Evolutionary conservation across 23 tunicate species (phyloP).

Genomic region (Trididemnum nubilum): DNA sequence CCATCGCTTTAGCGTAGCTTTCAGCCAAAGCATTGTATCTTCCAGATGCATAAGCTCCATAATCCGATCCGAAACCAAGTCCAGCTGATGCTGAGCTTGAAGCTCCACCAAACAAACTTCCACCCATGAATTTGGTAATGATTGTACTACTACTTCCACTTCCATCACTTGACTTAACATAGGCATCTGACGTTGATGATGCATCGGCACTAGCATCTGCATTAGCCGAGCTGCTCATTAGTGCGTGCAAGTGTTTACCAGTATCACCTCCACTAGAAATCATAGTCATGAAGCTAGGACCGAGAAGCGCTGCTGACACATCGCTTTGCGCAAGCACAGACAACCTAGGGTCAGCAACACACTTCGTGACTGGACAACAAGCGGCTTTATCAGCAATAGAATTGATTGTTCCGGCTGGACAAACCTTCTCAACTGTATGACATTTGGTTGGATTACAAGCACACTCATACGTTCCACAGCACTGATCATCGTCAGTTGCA

Average conservation of each 20-base stretch:
- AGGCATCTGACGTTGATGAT: neutral
- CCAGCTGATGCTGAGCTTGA: neutral
- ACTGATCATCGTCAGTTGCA: conserved; percentile 43
- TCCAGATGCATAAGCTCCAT: conserved; percentile 62
- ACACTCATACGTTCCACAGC: conserved; percentile 89
- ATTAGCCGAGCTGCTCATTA: neutral
- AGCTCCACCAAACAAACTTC: conserved; percentile 30
- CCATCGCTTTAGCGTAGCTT: conserved; percentile 39
- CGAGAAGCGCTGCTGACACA: neutral
- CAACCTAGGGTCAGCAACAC: conserved; percentile 19
- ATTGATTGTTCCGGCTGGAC: conserved; percentile 48
- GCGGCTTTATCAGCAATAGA: conserved; percentile 34
- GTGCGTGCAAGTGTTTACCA: neutral
- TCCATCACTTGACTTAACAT: neutral
- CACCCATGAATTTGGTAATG: conserved; percentile 21
- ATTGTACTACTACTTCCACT: neutral
- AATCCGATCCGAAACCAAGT: conserved; percentile 26
- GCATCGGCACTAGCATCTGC: neutral
- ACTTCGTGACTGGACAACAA: conserved; percentile 75
- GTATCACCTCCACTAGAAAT: neutral
- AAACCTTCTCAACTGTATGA: conserved; percentile 19
- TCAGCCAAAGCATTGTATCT: conserved; percentile 63
- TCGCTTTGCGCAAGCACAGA: conserved; percentile 14
- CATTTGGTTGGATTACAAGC: conserved; percentile 90
- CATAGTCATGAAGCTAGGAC: neutral